These are phyloP conservation scores for Clamator glandarius DNA, from an alignment of 2,797 vertebrate genomes.

Conservation along the genomic window DNA sequence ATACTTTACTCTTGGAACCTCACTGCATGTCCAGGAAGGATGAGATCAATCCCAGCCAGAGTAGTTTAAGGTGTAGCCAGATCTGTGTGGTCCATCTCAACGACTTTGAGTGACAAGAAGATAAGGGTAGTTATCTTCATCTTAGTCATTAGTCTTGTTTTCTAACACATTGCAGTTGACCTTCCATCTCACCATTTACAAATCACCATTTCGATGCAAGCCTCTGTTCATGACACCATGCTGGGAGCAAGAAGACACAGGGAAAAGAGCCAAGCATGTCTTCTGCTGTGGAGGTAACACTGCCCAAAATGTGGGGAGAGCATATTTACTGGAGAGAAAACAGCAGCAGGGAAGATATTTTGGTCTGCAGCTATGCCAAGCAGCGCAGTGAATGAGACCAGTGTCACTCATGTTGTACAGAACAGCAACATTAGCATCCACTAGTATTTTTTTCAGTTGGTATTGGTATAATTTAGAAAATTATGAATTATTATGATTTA, in stretches of 20 bases:
- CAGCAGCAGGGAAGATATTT: neutral
- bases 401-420: neutral
- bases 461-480: neutral
- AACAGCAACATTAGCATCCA: neutral
- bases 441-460: neutral
- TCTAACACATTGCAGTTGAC: too few species aligned
- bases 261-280: neutral
- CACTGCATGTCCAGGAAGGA: too few species aligned
- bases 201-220: neutral
- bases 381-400: neutral
- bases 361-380: neutral
- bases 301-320: neutral
- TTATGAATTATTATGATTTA: neutral
- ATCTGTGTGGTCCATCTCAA: too few species aligned
- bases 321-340: neutral
- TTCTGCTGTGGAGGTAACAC: neutral
- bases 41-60: too few species aligned
- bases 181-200: too few species aligned
- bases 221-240: neutral
- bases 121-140: too few species aligned
- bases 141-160: too few species aligned
- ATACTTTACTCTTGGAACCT: too few species aligned
- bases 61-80: too few species aligned
- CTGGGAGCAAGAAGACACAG: neutral
- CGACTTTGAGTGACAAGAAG: too few species aligned